These are phyloP conservation scores for Casuarius casuarius DNA, from an alignment of 2,113 vertebrate genomes.

Conservation along the genomic window DNA sequence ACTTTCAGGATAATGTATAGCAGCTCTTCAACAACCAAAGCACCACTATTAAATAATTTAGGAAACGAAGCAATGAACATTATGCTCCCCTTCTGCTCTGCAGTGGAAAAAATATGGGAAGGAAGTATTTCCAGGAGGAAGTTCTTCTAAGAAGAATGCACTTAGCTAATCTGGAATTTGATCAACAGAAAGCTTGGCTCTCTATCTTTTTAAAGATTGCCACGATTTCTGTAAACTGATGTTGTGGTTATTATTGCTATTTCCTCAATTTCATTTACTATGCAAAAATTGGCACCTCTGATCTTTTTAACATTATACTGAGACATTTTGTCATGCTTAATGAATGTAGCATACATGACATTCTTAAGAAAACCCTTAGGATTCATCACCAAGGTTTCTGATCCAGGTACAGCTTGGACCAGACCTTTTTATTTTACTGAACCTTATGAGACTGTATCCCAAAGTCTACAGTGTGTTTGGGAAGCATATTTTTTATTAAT, in stretches of 20 bases:
- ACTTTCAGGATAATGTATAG: neutral
- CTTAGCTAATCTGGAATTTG: neutral
- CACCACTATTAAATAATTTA: neutral
- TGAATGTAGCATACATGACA: slow-evolving; percentile 6
- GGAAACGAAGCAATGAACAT: neutral
- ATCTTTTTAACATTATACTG: neutral
- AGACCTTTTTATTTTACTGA: neutral
- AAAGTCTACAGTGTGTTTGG: neutral
- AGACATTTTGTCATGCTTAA: slow-evolving; percentile 33
- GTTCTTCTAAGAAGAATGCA: neutral
- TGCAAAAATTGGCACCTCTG: neutral
- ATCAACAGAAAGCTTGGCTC: neutral
- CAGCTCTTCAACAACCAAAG: neutral
- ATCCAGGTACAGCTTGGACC: neutral
- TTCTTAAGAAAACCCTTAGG: neutral
- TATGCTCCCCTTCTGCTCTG: neutral
- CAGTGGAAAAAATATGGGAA: neutral
- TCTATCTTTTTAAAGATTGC: neutral
- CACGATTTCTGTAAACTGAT: neutral
- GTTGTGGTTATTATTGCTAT: neutral
- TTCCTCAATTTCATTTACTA: neutral
- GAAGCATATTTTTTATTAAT: neutral
- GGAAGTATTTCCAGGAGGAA: neutral
- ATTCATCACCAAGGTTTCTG: neutral
- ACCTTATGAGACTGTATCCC: neutral